phyloP scores from a whole-genome alignment of 2,888 invertebrate species.

The Rhingia rostrata region DNA sequence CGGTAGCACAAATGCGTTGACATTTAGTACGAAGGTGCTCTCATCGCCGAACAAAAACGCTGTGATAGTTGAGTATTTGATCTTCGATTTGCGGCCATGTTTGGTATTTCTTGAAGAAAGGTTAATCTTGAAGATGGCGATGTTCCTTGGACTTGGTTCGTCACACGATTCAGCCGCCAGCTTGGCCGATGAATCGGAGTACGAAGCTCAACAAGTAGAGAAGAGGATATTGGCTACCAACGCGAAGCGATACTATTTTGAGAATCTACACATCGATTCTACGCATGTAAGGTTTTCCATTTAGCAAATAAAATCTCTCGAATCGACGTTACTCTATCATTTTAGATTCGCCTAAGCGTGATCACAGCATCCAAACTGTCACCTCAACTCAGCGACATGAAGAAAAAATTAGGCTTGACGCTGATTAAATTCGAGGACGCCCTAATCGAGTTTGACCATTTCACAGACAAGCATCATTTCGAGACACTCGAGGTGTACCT shows the following conservation, averaged over 20 bases:
- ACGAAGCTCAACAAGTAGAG: slow-evolving; percentile 90
- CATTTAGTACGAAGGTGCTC: slow-evolving; percentile 90
- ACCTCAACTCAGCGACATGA: slow-evolving; percentile 89
- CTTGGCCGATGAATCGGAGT: slow-evolving; percentile 90
- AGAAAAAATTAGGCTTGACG: slow-evolving; percentile 93
- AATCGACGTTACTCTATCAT: slow-evolving; percentile 11
- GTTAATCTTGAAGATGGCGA: slow-evolving; percentile 88
- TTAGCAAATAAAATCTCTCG: background rate
- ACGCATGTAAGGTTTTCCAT: slow-evolving; percentile 85
- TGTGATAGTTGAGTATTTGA: slow-evolving; percentile 93
- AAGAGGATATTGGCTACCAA: slow-evolving; percentile 91
- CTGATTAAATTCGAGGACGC: slow-evolving; percentile 98
- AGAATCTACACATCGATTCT: slow-evolving; percentile 89
- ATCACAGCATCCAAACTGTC: slow-evolving; percentile 93
- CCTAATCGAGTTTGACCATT: slow-evolving; percentile 94
- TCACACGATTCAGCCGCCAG: slow-evolving; percentile 86
- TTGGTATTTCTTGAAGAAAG: slow-evolving; percentile 94
- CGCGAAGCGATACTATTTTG: slow-evolving; percentile 94
- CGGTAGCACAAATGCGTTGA: slow-evolving; percentile 87
- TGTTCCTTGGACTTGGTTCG: slow-evolving; percentile 86
- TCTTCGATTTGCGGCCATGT: slow-evolving; percentile 91
- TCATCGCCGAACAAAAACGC: slow-evolving; percentile 90
- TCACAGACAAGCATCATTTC: slow-evolving; percentile 93
- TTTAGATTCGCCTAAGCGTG: slow-evolving; percentile 93
- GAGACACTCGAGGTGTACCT: slow-evolving; percentile 94